phyloP scores from a whole-genome alignment of 2,888 invertebrate genomes.

The Drosophila macrothrix region DNA sequence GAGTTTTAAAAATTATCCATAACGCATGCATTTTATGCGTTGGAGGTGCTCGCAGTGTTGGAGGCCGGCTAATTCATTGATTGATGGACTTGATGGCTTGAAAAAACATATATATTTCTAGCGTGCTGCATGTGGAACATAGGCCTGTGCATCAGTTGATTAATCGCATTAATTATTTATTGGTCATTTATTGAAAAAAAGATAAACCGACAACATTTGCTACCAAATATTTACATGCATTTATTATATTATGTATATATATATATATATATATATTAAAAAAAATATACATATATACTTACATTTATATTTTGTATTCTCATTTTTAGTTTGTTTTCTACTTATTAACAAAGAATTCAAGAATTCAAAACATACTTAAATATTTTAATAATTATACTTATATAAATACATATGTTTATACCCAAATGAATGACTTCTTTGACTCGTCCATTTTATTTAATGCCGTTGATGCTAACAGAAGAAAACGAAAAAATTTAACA shows the following conservation, averaged over 20 bases:
- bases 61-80: slow-evolving; percentile 34
- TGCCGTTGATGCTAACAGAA: slow-evolving; percentile 83
- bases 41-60: slow-evolving; percentile 18
- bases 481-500: slow-evolving; percentile 66
- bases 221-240: slow-evolving; percentile 33
- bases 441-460: slow-evolving; percentile 85
- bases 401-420: slow-evolving; percentile 71
- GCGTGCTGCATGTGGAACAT: slow-evolving; percentile 59
- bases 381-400: slow-evolving; percentile 53
- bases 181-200: slow-evolving; percentile 13
- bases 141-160: slow-evolving; percentile 59
- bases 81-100: slow-evolving; percentile 46
- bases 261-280: not conserved
- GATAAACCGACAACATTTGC: slow-evolving; percentile 12
- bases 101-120: slow-evolving; percentile 42
- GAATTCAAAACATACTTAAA: slow-evolving; percentile 51
- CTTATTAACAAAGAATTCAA: slow-evolving; percentile 37
- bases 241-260: slow-evolving; percentile 27
- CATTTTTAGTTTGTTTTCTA: slow-evolving; percentile 34
- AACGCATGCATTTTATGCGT: slow-evolving; percentile 52
- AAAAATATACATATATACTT: slow-evolving; percentile 6
- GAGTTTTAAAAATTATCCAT: slow-evolving; percentile 5
- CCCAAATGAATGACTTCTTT: slow-evolving; percentile 84
- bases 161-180: slow-evolving; percentile 19
- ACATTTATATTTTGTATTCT: slow-evolving; percentile 23